A percentile compares a stretch with the other conserved stretches of the same genome.
Evolutionary conservation across 1,140 invertebrate genomes (phyloP).

Genomic region (Zaprionus taronus): DNA sequence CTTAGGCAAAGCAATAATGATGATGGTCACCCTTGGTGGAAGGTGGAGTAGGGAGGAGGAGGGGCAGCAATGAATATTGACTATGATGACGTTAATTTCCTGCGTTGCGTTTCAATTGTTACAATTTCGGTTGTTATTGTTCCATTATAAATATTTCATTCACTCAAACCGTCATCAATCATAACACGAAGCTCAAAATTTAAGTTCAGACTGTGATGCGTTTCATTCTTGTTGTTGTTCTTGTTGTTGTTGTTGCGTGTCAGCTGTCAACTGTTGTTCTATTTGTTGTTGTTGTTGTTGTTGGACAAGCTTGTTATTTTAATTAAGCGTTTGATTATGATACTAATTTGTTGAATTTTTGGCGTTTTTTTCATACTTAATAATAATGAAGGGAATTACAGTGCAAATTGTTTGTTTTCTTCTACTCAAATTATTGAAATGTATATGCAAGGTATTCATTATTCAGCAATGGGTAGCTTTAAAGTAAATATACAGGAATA

Average conservation of each 20-base stretch:
- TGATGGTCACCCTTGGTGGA: not conserved
- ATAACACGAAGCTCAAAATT: slow-evolving; percentile 43
- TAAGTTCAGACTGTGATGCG: slow-evolving; percentile 53
- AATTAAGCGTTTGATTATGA: slow-evolving; percentile 79
- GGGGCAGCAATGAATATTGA: slow-evolving; percentile 11
- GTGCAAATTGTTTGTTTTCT: slow-evolving; percentile 15
- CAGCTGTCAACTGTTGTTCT: slow-evolving; percentile 50
- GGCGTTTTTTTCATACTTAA: slow-evolving; percentile 22
- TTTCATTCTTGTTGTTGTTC: slow-evolving; percentile 43
- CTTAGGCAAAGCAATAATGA: slow-evolving; percentile 28
- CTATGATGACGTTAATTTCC: slow-evolving; percentile 47
- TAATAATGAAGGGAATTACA: slow-evolving; percentile 39
- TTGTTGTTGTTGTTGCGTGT: slow-evolving; percentile 69
- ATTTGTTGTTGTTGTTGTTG: slow-evolving; percentile 39
- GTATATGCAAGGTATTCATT: slow-evolving; percentile 30
- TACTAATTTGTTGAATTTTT: slow-evolving; percentile 72
- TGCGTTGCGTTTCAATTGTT: slow-evolving; percentile 55
- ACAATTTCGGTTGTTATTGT: slow-evolving; percentile 45
- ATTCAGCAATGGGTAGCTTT: slow-evolving; percentile 8
- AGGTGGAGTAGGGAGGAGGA: not conserved
- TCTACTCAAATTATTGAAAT: slow-evolving; percentile 25
- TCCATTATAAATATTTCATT: slow-evolving; percentile 41
- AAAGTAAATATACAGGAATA: not conserved
- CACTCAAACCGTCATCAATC: slow-evolving; percentile 66
- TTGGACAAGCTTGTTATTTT: slow-evolving; percentile 71